phyloP scores from a whole-genome alignment of 2,113 vertebrate genomes.

The Aegypius monachus region DNA sequence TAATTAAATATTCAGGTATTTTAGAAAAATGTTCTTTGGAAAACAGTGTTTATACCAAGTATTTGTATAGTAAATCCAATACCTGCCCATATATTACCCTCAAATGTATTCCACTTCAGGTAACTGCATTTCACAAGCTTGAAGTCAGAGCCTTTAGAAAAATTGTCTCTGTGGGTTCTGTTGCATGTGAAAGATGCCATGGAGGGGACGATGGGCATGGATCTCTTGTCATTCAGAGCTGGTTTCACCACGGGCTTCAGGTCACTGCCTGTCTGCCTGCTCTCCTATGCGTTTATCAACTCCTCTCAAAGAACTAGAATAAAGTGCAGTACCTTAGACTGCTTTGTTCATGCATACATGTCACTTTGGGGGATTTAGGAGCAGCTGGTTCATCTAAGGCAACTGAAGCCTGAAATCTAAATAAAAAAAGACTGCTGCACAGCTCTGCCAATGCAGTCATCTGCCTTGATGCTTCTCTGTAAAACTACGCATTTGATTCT shows the following conservation, averaged over 20 bases:
- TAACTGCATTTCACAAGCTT: background rate
- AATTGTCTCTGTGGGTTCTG: background rate
- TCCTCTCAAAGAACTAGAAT: background rate
- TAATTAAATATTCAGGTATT: background rate
- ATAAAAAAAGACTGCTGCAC: background rate
- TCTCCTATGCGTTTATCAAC: background rate
- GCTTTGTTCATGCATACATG: background rate
- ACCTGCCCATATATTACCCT: background rate
- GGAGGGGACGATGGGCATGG: fast-evolving
- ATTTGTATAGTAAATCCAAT: background rate
- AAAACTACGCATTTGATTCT: background rate
- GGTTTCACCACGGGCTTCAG: background rate
- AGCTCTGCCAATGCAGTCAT: background rate
- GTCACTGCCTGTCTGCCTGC: background rate
- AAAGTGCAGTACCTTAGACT: background rate
- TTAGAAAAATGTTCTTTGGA: background rate
- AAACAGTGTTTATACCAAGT: background rate
- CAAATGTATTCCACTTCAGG: background rate
- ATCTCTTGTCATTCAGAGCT: background rate
- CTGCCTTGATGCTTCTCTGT: background rate
- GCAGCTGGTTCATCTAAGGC: background rate
- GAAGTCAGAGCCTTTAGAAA: background rate
- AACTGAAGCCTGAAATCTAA: background rate
- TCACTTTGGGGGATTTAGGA: background rate
- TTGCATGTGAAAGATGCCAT: background rate